A percentile compares a stretch with the other conserved stretches of the same genome.
These are phyloP conservation scores for Cheilosia urbana DNA, from an alignment of 2,888 invertebrate genomes.

Conservation along the genomic window DNA sequence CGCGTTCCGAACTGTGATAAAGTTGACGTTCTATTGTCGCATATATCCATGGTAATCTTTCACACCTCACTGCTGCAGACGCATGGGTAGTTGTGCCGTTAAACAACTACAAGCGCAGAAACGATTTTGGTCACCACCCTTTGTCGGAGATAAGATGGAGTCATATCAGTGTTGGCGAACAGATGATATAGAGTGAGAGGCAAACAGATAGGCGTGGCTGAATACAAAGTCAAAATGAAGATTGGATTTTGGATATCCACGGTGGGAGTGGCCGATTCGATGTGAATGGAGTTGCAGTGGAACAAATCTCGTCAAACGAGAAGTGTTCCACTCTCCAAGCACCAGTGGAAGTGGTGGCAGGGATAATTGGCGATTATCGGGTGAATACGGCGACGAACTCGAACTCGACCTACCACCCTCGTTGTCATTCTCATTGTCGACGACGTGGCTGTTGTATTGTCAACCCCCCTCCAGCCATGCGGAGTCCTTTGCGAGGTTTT, in stretches of 20 bases:
- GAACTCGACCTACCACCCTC: constrained; percentile 75
- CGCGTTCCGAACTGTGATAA: constrained; percentile 81
- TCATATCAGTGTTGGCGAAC: constrained; percentile 19
- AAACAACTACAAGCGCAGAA: constrained; percentile 45
- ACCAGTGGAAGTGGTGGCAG: constrained; percentile 46
- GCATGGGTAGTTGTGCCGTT: constrained; percentile 53
- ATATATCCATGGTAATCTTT: constrained; percentile 67
- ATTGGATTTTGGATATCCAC: constrained; percentile 70
- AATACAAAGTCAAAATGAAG: constrained; percentile 66
- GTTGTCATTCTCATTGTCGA: constrained; percentile 46
- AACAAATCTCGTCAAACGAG: constrained; percentile 64
- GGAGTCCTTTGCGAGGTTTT: constrained; percentile 34
- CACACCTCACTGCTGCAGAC: constrained; percentile 58
- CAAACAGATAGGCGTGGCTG: constrained; percentile 49
- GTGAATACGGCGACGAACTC: constrained; percentile 74
- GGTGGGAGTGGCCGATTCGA: constrained; percentile 43
- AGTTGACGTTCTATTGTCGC: constrained; percentile 65
- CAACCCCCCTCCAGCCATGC: constrained; percentile 25
- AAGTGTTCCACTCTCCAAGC: constrained; percentile 38
- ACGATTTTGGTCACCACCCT: constrained; percentile 55
- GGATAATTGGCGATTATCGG: constrained; percentile 75
- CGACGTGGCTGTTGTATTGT: constrained; percentile 52
- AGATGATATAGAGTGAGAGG: constrained; percentile 43
- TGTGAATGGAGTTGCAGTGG: constrained; percentile 44
- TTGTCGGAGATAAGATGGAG: constrained; percentile 55